Conservation (phyloP, 1,140 invertebrate species). For the Reticulitermes speratus region DNA sequence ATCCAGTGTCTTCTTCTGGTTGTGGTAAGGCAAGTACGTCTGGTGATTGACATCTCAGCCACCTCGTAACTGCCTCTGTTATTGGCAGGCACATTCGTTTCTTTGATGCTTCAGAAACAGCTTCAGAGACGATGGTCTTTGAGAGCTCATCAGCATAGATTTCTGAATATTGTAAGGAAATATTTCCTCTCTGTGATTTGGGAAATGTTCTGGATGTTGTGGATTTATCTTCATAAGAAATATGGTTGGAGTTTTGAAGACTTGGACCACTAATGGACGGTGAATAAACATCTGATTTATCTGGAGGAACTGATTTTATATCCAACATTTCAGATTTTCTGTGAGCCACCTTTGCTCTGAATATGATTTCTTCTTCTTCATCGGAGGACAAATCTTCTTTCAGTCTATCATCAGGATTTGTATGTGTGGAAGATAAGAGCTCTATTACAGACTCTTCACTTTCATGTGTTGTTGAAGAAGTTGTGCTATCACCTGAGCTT, state of each 20-base stretch:
- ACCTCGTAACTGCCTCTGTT: conserved; percentile 41
- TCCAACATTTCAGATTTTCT: background rate
- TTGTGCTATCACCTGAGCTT: conserved; percentile 17
- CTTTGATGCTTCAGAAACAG: conserved; percentile 22
- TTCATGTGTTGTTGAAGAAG: conserved; percentile 22
- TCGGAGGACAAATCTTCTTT: background rate
- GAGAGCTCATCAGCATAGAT: conserved; percentile 21
- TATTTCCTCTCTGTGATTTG: background rate
- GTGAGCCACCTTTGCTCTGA: background rate
- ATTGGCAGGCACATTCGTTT: conserved; percentile 15
- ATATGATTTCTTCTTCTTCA: conserved; percentile 10
- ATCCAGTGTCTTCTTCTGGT: conserved; percentile 39
- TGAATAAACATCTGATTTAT: background rate
- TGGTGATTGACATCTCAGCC: conserved; percentile 42
- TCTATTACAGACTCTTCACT: conserved; percentile 33
- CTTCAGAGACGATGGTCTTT: background rate
- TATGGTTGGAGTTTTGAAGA: background rate
- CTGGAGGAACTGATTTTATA: background rate
- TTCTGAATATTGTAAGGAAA: background rate
- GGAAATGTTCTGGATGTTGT: background rate
- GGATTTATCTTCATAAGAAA: background rate
- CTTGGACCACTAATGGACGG: background rate
- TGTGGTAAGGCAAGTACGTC: conserved; percentile 31
- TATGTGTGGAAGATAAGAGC: conserved; percentile 13
- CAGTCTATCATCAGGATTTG: conserved; percentile 23